Percentiles rank a stretch among this genome's conserved stretches.
These are phyloP conservation scores for Sphaerophoria taeniata DNA, from an alignment of 2,888 invertebrate species.

Conservation along the genomic window DNA sequence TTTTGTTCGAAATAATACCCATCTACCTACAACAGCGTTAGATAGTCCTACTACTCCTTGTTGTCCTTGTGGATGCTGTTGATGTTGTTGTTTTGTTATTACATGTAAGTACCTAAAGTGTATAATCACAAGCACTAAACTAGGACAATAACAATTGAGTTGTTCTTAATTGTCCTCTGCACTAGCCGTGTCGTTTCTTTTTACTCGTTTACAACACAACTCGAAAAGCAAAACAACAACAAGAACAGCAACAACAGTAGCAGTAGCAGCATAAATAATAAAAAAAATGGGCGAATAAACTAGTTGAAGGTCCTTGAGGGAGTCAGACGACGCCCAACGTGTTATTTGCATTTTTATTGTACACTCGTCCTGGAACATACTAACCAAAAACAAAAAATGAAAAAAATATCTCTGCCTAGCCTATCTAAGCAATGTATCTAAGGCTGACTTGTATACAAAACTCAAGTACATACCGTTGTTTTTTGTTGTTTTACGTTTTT, in stretches of 20 bases:
- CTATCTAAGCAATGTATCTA: slow-evolving; percentile 29
- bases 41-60: background rate
- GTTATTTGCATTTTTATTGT: slow-evolving; percentile 68
- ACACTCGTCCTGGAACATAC: slow-evolving; percentile 4
- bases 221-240: slow-evolving; percentile 4
- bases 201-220: background rate
- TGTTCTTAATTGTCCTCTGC: slow-evolving; percentile 67
- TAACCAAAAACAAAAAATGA: slow-evolving; percentile 4
- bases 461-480: slow-evolving; percentile 59
- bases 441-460: background rate
- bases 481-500: background rate
- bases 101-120: slow-evolving; percentile 72
- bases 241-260: background rate
- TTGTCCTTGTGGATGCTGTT: slow-evolving; percentile 30
- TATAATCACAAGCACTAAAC: slow-evolving; percentile 73
- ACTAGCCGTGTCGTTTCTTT: background rate
- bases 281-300: slow-evolving; percentile 63
- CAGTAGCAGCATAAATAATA: background rate
- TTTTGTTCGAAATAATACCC: background rate
- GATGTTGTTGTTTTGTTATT: slow-evolving; percentile 55
- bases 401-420: background rate
- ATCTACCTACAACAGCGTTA: background rate
- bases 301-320: slow-evolving; percentile 68
- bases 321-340: slow-evolving; percentile 63
- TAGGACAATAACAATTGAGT: slow-evolving; percentile 74